These are phyloP conservation scores for Sisyra nigra DNA, from an alignment of 2,888 invertebrate species.

Conservation along the genomic window DNA sequence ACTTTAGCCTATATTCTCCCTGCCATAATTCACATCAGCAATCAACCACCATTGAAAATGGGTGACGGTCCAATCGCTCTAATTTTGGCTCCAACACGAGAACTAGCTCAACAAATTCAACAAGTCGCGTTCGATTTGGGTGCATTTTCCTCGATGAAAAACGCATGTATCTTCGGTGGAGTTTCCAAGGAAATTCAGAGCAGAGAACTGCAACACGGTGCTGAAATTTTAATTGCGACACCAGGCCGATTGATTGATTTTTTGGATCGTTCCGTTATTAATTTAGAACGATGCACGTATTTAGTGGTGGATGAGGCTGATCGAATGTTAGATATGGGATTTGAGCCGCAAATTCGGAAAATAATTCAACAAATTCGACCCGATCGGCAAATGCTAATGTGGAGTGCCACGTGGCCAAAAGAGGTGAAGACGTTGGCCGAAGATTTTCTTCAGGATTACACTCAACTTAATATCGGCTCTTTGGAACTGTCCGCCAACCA, in stretches of 20 bases:
- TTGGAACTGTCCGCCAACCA: slow-evolving; percentile 84
- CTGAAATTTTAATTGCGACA: slow-evolving; percentile 91
- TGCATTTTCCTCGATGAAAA: slow-evolving; percentile 67
- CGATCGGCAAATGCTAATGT: slow-evolving; percentile 91
- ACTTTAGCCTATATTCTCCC: slow-evolving; percentile 83
- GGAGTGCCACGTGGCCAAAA: slow-evolving; percentile 99
- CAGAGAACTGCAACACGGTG: slow-evolving; percentile 66
- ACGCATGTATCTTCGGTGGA: slow-evolving; percentile 93
- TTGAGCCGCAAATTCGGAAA: slow-evolving; percentile 93
- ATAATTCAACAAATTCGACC: slow-evolving; percentile 90
- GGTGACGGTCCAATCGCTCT: slow-evolving; percentile 90
- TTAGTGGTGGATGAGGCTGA: slow-evolving; percentile 69
- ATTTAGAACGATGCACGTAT: slow-evolving; percentile 75
- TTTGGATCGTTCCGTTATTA: slow-evolving; percentile 66
- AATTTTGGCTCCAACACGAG: slow-evolving; percentile 78
- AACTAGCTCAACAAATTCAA: slow-evolving; percentile 72
- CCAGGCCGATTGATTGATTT: slow-evolving; percentile 93
- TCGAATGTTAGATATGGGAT: slow-evolving; percentile 97
- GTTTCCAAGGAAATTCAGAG: slow-evolving; percentile 92
- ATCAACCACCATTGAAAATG: slow-evolving; percentile 68
- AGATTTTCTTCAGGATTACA: slow-evolving; percentile 89
- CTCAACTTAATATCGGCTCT: slow-evolving; percentile 95
- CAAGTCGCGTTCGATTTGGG: slow-evolving; percentile 89
- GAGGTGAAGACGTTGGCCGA: slow-evolving; percentile 91
- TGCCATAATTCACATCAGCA: slow-evolving; percentile 86